A percentile compares a stretch with the other conserved stretches of the same genome.
Conservation (phyloP, 2,888 invertebrate species). For the Dicyrtoma fusca region DNA sequence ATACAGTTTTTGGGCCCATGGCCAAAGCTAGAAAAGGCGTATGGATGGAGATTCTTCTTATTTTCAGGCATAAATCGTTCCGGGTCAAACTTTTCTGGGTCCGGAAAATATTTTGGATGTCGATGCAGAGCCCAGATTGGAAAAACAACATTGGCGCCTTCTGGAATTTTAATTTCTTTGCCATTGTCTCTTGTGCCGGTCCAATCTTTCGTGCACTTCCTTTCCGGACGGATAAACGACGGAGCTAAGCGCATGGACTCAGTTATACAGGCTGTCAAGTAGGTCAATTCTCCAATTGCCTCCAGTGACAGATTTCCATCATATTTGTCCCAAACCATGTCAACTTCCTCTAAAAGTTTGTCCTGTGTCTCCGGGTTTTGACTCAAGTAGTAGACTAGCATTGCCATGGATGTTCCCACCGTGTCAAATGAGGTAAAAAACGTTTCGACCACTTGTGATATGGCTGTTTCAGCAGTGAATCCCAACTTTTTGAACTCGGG, state of each 20-base stretch:
- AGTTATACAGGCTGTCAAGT: conserved; percentile 40
- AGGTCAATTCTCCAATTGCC: conserved; percentile 22
- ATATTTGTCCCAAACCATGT: conserved; percentile 20
- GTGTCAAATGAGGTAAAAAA: conserved; percentile 53
- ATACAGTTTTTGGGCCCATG: conserved; percentile 47
- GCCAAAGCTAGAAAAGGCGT: conserved; percentile 45
- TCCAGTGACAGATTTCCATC: conserved; percentile 39
- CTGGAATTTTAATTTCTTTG: conserved; percentile 15
- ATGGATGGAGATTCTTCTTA: conserved; percentile 45
- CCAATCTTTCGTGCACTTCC: conserved; percentile 44
- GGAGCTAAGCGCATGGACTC: conserved; percentile 40
- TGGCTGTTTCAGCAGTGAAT: conserved; percentile 46
- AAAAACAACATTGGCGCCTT: conserved; percentile 41
- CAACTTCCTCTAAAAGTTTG: conserved; percentile 50
- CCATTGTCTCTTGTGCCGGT: conserved; percentile 39
- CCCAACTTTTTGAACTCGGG: conserved; percentile 42
- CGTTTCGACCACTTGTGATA: conserved; percentile 50
- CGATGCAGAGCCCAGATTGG: conserved; percentile 52
- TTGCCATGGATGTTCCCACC: conserved; percentile 41
- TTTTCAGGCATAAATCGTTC: conserved; percentile 49
- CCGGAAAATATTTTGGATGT: conserved; percentile 42
- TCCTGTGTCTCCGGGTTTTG: conserved; percentile 49
- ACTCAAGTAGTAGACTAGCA: conserved; percentile 45
- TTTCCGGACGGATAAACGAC: conserved; percentile 38
- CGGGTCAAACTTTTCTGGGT: conserved; percentile 46